Evolutionary conservation across 1,140 invertebrate species (phyloP).

Genomic region (Drosophila sucinea): DNA sequence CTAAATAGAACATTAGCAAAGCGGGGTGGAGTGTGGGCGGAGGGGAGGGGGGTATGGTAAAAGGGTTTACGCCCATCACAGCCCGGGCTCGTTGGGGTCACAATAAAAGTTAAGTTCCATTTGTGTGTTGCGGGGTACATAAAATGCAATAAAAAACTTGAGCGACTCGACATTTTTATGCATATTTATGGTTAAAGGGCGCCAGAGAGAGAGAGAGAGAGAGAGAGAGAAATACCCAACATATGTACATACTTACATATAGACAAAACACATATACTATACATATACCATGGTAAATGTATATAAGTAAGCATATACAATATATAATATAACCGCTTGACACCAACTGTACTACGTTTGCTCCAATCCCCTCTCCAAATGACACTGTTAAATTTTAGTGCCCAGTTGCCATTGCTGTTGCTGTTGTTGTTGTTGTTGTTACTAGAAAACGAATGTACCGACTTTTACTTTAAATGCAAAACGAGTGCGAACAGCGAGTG

Average conservation of each 20-base stretch:
- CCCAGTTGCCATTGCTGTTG: constrained; percentile 12
- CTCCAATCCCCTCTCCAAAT: background rate
- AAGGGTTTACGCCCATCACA: constrained; percentile 9
- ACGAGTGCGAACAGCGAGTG: constrained; percentile 32
- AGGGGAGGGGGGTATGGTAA: background rate
- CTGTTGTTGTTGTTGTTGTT: constrained; percentile 15
- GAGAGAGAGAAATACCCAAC: constrained; percentile 9
- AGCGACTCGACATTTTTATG: constrained; percentile 73
- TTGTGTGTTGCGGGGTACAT: constrained; percentile 46
- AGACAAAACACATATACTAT: constrained; percentile 4
- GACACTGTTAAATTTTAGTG: constrained; percentile 58
- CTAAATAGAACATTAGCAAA: constrained; percentile 56
- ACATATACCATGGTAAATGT: background rate
- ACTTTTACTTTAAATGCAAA: constrained; percentile 63
- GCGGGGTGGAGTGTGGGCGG: background rate
- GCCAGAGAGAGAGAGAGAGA: constrained; percentile 5
- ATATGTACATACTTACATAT: constrained; percentile 9
- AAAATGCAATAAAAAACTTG: constrained; percentile 69
- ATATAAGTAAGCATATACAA: constrained; percentile 9
- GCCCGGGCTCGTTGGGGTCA: constrained; percentile 14
- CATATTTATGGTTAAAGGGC: constrained; percentile 62
- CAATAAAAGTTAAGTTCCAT: constrained; percentile 62
- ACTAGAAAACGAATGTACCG: constrained; percentile 45
- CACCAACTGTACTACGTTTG: constrained; percentile 33
- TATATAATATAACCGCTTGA: constrained; percentile 43